These are phyloP conservation scores for Thalassarche chlororhynchos DNA, from an alignment of 2,113 vertebrate species.

Conservation along the genomic window DNA sequence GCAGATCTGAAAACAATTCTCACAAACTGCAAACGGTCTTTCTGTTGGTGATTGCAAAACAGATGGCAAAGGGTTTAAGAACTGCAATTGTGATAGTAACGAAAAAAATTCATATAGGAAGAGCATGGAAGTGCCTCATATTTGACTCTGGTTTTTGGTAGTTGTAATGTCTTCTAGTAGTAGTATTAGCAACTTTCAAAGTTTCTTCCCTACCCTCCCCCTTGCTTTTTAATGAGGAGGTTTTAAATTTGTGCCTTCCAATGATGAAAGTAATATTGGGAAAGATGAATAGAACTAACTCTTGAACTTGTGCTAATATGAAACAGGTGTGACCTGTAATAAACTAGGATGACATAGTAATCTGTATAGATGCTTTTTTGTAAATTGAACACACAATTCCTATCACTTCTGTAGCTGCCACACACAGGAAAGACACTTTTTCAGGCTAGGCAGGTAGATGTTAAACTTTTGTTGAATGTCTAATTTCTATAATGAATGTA, in stretches of 20 bases:
- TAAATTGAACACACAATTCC: background rate
- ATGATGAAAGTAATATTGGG: background rate
- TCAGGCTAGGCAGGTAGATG: background rate
- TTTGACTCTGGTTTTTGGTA: background rate
- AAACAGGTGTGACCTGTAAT: background rate
- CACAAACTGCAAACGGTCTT: background rate
- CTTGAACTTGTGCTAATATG: background rate
- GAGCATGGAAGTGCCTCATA: background rate
- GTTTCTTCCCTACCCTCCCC: background rate
- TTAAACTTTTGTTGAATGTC: background rate
- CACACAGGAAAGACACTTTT: background rate
- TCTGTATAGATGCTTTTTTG: background rate
- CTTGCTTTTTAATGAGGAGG: background rate
- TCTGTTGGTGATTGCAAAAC: background rate
- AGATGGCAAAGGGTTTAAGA: background rate
- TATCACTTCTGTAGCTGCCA: rapidly evolving
- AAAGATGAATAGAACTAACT: background rate
- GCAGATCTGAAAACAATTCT: background rate
- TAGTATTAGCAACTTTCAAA: background rate
- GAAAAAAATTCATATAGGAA: background rate
- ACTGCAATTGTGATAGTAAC: background rate
- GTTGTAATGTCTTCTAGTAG: background rate
- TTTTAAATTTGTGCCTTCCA: background rate
- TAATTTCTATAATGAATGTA: background rate
- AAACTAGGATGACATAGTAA: background rate